Percentiles rank a stretch among this genome's conserved stretches.
Evolutionary conservation across 1,140 invertebrate genomes (phyloP).

Genomic region (Listronotus oregonensis): DNA sequence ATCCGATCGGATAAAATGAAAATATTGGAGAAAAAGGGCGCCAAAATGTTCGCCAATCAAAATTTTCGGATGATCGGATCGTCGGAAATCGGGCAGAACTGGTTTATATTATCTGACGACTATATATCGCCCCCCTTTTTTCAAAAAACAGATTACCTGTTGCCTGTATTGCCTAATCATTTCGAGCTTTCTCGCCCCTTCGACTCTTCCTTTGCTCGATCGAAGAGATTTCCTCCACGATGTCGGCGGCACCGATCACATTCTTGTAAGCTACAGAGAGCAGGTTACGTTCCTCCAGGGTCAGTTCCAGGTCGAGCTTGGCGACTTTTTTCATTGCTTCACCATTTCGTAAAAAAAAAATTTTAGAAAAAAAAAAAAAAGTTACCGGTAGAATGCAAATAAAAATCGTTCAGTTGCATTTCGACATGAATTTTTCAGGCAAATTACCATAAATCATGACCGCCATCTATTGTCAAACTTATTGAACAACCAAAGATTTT

Average conservation of each 20-base stretch:
- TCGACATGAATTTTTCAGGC: constrained; percentile 11
- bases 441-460: constrained; percentile 9
- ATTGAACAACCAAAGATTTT: no score
- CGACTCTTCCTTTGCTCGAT: constrained; percentile 92
- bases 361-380: no score
- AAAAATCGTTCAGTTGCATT: neutral
- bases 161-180: constrained; percentile 98
- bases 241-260: constrained; percentile 93
- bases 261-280: constrained; percentile 99
- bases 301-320: constrained; percentile 91
- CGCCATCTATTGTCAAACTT: no score
- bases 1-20: no score
- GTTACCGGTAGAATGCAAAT: neutral
- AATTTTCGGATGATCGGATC: no score
- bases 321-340: constrained; percentile 97
- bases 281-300: constrained; percentile 97
- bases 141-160: constrained; percentile 62
- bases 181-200: constrained; percentile 94
- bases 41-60: no score
- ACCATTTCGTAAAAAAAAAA: constrained; percentile 77
- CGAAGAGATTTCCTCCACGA: constrained; percentile 98
- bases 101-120: no score
- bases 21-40: no score
- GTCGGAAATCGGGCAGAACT: no score
- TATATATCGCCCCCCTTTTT: no score